These are phyloP conservation scores for Eudasyphora cyanicolor DNA, from an alignment of 2,888 invertebrate species.

Conservation along the genomic window DNA sequence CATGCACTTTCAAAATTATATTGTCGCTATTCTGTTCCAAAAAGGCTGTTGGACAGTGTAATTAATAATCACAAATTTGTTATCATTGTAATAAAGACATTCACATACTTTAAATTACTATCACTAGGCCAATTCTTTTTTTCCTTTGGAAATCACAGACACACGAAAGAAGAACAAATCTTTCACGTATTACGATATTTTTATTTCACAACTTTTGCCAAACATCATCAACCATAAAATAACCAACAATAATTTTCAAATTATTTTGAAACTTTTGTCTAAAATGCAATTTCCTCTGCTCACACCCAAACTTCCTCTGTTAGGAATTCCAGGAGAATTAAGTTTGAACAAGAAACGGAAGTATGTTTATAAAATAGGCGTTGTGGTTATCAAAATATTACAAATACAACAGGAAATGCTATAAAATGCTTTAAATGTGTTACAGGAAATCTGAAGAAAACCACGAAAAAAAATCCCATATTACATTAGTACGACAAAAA, in stretches of 20 bases:
- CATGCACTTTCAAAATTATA: too few relatives aligned
- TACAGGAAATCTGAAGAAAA: conserved; percentile 55
- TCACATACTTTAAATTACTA: too few relatives aligned
- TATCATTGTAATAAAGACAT: too few relatives aligned
- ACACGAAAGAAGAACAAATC: too few relatives aligned
- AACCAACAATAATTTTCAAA: not conserved
- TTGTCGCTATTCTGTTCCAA: too few relatives aligned
- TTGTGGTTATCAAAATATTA: not conserved
- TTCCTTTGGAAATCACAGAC: too few relatives aligned
- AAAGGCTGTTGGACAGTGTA: too few relatives aligned
- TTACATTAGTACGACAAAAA: conserved; percentile 24
- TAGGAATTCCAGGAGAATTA: not conserved
- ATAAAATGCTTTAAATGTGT: not conserved
- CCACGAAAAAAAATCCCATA: conserved; percentile 48
- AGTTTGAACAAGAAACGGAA: conserved; percentile 17
- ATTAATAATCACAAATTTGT: too few relatives aligned
- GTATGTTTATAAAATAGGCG: conserved; percentile 11
- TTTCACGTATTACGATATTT: too few relatives aligned
- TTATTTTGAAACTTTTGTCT: not conserved
- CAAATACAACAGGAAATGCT: not conserved
- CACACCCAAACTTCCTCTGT: conserved; percentile 25
- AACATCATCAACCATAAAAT: too few relatives aligned
- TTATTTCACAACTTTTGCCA: not conserved
- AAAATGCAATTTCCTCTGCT: conserved; percentile 7
- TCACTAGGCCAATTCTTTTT: too few relatives aligned